Conservation (phyloP, 2,113 vertebrate species). For the Tenebrosternarchus preto region DNA sequence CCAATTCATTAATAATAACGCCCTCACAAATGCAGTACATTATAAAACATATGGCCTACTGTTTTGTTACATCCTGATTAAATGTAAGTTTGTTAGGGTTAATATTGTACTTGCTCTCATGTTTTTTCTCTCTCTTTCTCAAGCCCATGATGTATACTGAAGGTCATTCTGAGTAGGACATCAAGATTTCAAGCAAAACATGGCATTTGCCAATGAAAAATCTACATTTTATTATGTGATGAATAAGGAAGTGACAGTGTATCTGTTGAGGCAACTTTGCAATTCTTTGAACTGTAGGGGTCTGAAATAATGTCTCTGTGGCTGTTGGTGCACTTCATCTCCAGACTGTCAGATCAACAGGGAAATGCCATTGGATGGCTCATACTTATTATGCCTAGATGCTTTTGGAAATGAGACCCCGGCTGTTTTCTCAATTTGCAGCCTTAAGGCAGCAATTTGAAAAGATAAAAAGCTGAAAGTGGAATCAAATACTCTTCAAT, state of each 20-base stretch:
- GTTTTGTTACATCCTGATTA: neutral
- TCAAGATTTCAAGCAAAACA: conserved; percentile 9
- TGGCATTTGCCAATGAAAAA: conserved; percentile 11
- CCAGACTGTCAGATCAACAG: conserved; percentile 70
- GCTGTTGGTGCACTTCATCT: conserved; percentile 66
- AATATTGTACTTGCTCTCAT: neutral
- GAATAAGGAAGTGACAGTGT: conserved; percentile 62
- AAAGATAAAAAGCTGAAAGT: conserved; percentile 68
- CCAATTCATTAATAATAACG: neutral
- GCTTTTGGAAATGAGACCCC: conserved; percentile 75
- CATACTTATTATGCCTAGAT: conserved; percentile 78
- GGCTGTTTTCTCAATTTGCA: conserved; percentile 75
- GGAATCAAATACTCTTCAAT: conserved; percentile 63
- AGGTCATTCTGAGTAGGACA: conserved; percentile 1
- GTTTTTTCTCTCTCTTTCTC: too few species aligned
- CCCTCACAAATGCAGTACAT: neutral
- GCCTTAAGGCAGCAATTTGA: conserved; percentile 73
- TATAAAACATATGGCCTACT: neutral
- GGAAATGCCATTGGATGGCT: conserved; percentile 73
- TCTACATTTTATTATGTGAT: conserved; percentile 61
- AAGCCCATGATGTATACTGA: neutral
- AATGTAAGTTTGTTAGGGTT: neutral
- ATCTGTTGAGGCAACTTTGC: conserved; percentile 68
- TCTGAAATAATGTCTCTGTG: conserved; percentile 76
- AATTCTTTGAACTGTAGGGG: conserved; percentile 72